Conservation (phyloP, 2,113 vertebrate genomes). For the Datnioides undecimradiatus region DNA sequence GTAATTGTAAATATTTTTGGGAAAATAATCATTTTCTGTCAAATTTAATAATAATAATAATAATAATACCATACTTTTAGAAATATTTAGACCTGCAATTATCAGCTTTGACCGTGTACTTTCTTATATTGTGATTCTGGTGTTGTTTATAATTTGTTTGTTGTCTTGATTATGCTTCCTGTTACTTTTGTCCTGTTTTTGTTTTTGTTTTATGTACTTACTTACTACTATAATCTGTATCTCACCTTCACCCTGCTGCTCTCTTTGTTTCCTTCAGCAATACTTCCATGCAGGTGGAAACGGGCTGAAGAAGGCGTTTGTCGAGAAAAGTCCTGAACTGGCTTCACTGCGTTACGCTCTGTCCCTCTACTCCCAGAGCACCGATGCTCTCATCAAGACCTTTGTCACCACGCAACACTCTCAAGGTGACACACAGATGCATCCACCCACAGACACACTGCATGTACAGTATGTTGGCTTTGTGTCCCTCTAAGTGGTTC, state of each 20-base stretch:
- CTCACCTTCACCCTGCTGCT: not conserved
- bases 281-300: constrained; percentile 98
- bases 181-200: too few species aligned
- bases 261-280: constrained; percentile 85
- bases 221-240: too few species aligned
- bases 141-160: too few species aligned
- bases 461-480: not conserved
- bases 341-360: constrained; percentile 94
- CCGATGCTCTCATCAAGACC: constrained; percentile 95
- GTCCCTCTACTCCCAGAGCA: constrained; percentile 96
- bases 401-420: constrained; percentile 94
- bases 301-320: constrained; percentile 93
- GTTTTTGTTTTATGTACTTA: too few species aligned
- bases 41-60: too few species aligned
- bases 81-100: too few species aligned
- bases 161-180: too few species aligned
- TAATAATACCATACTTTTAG: too few species aligned
- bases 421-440: constrained; percentile 86
- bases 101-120: too few species aligned
- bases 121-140: too few species aligned
- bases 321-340: constrained; percentile 96
- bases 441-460: constrained; percentile 13
- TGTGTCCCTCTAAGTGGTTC: not conserved
- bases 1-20: too few species aligned
- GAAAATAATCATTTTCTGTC: too few species aligned